Base-by-base conservation (phyloP, 1,140 invertebrate genomes). In the Drosophila ohnishii region DNA sequence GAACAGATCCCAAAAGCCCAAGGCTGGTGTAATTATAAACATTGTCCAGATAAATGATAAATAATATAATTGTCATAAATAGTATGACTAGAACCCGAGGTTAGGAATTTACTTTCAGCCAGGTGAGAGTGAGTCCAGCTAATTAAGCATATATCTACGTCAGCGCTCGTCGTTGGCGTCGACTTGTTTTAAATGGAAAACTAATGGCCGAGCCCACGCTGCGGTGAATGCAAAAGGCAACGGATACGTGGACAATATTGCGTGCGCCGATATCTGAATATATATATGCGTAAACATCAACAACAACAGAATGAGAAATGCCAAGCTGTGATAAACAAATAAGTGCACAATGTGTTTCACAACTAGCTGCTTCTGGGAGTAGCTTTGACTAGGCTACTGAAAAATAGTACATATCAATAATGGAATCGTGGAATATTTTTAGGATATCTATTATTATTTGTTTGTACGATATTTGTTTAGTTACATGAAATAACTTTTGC, bases 251-350 rank as follows among this genome's bases (percentile, higher is more conserved):
- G 47, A 66, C 35, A 75, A 66, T 55, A 75, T 75, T 75, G 72
- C 73, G 73, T 75, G 62, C 55, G 55, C 37, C 34, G 28, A 75
- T 47, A 47, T 25, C 14, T 28, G 13, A 25, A 25, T 28, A 8
- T 42, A 16, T 75, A 75, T 66, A 48, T 75, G 71, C 72, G 73
- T 75, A 75, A 75, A 75, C 60, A 65, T 50, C 40, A 53, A 61
- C 32, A 56, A 11, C 35, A 50, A 22, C 40, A 32, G 34, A 45
- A 40, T 45, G 35, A 16, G 47, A 59, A 71, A 50, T 59, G 65
- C 16, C 28, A 50, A 44, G 39, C 34, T 71, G 69, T 25, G 66
- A 42, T 48, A 48, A n/a, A 7, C 28, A 44, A 71, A 71, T 66
- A 35, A 28, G 34, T 42, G 32, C 10, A 32, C 30, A 64, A 47